Conservation (phyloP, 2,113 vertebrate species). For the Stomatorhinus ivindoensis region DNA sequence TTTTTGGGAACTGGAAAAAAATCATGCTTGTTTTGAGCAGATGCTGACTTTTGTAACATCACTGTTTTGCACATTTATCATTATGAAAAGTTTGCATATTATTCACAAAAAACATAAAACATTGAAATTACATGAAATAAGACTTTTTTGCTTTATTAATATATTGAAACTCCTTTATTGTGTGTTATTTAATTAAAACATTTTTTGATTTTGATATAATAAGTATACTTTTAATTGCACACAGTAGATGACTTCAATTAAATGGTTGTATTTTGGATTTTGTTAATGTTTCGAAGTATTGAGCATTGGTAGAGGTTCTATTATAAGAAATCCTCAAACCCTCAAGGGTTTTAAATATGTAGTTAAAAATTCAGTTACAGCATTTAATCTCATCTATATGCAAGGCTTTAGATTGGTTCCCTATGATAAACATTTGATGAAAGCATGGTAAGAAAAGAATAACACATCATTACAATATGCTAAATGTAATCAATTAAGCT, state of each 20-base stretch:
- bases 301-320: not conserved
- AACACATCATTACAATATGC: slow-evolving; percentile 20
- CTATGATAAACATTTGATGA: not conserved
- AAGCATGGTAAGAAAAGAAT: not conserved
- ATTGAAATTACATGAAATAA: not conserved
- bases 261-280: not conserved
- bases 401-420: not conserved
- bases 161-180: not conserved
- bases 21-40: not conserved
- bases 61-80: not conserved
- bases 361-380: not conserved
- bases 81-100: not conserved
- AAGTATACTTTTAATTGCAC: not conserved
- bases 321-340: not conserved
- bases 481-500: slow-evolving; percentile 1
- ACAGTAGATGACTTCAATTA: not conserved
- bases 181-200: not conserved
- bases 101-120: not conserved
- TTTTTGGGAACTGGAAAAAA: not conserved
- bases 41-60: not conserved
- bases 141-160: not conserved
- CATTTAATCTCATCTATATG: not conserved
- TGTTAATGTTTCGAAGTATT: not conserved
- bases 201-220: not conserved
- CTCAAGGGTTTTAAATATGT: not conserved